Evolutionary conservation across 2,113 vertebrate species (phyloP).

Genomic region (Ginglymostoma cirratum): DNA sequence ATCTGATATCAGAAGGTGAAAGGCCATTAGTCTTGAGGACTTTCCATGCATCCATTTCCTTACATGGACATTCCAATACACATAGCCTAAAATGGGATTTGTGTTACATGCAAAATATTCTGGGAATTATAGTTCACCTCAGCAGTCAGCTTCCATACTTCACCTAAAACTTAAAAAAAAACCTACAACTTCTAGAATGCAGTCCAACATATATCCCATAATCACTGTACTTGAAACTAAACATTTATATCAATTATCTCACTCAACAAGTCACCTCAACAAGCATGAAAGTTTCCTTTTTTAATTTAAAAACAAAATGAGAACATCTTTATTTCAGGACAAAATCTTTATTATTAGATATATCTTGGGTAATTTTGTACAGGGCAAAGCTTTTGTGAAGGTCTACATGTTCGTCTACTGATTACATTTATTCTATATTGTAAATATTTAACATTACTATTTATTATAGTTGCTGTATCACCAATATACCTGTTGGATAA

Average conservation of each 20-base stretch:
- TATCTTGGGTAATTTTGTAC: conserved; percentile 37
- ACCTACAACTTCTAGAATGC: conserved; percentile 15
- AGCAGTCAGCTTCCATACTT: conserved; percentile 6
- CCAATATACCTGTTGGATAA: conserved; percentile 34
- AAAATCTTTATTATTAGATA: conserved; percentile 25
- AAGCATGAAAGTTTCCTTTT: conserved; percentile 32
- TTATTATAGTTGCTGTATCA: conserved; percentile 38
- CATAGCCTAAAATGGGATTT: conserved; percentile 78
- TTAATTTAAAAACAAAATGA: conserved; percentile 31
- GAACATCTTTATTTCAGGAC: conserved; percentile 31
- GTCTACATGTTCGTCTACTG: conserved; percentile 37
- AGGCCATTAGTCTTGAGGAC: conserved; percentile 40
- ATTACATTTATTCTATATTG: conserved; percentile 36
- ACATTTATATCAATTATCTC: conserved; percentile 33
- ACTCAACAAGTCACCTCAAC: conserved; percentile 33
- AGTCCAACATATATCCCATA: conserved; percentile 28
- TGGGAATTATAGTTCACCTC: conserved; percentile 51
- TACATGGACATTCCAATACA: conserved; percentile 90
- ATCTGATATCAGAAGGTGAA: conserved; percentile 91
- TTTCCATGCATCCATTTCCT: conserved; percentile 53
- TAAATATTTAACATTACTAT: conserved; percentile 38
- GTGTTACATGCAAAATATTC: conserved; percentile 71
- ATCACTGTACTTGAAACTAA: conserved; percentile 34
- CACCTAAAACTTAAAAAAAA: background rate
- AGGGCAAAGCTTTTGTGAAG: conserved; percentile 34